A percentile compares a stretch with the other conserved stretches of the same genome.
These are phyloP conservation scores for Pedionomus torquatus DNA, from an alignment of 2,113 vertebrate genomes.

Conservation along the genomic window DNA sequence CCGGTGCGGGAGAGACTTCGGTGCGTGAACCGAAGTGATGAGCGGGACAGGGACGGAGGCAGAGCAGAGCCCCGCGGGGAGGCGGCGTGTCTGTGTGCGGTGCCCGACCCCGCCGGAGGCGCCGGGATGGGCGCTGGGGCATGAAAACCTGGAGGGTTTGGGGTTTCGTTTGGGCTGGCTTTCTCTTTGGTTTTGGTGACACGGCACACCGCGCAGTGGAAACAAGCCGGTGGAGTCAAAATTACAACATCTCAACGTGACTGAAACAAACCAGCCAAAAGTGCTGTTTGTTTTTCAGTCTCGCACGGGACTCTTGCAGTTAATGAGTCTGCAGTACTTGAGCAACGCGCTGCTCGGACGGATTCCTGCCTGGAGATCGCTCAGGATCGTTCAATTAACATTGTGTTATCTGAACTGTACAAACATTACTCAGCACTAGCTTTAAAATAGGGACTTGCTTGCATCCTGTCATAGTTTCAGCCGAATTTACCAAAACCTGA, in stretches of 20 bases:
- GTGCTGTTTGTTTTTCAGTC: neutral
- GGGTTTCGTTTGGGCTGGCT: neutral
- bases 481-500: too few species aligned
- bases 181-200: neutral
- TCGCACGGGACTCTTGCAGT: neutral
- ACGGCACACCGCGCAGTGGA: neutral
- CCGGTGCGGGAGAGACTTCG: fast-evolving
- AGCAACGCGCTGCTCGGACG: neutral
- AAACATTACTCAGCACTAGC: neutral
- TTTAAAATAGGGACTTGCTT: neutral
- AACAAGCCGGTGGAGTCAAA: neutral
- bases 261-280: neutral
- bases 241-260: neutral
- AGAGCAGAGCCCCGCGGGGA: fast-evolving
- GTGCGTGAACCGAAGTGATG: fast-evolving
- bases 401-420: neutral
- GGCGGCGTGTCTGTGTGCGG: neutral
- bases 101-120: neutral
- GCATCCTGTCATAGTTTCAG: too few species aligned
- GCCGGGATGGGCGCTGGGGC: neutral
- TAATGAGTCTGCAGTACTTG: neutral
- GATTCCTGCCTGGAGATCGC: neutral
- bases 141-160: neutral
- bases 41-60: fast-evolving
- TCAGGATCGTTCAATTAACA: neutral